These are phyloP conservation scores for Ostrea denselamellosa DNA, from an alignment of 1,140 invertebrate species.

Conservation along the genomic window DNA sequence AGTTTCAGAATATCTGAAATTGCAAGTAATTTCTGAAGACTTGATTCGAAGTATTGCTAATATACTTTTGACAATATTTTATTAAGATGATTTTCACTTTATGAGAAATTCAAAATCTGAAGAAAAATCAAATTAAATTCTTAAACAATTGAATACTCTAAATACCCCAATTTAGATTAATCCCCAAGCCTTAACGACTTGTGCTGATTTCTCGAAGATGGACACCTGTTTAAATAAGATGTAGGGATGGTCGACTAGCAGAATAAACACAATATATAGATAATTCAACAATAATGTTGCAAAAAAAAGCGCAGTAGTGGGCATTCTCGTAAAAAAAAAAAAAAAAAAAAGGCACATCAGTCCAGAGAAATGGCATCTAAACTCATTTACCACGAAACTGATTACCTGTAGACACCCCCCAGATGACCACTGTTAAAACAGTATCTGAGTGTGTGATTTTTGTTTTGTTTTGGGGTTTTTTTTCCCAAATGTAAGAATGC, in stretches of 20 bases:
- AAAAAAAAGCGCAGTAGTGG: background rate
- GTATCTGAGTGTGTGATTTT: background rate
- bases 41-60: too few relatives aligned
- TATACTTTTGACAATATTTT: background rate
- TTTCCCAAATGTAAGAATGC: background rate
- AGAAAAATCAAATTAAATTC: background rate
- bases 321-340: background rate
- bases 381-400: background rate
- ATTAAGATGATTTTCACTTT: background rate
- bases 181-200: background rate
- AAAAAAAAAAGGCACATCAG: background rate
- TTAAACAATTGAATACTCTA: background rate
- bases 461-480: background rate
- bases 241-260: background rate
- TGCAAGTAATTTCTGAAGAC: too few relatives aligned
- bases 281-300: conserved; percentile 9
- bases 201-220: background rate
- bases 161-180: background rate
- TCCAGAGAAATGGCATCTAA: background rate
- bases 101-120: too few relatives aligned
- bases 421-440: background rate
- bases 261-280: background rate
- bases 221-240: conserved; percentile 32
- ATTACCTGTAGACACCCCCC: background rate
- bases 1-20: too few relatives aligned